Evolutionary conservation across 2,113 vertebrate species (phyloP), one percentile per base, ranked within the genome.

Genomic region (Ceyx margarethae): DNA sequence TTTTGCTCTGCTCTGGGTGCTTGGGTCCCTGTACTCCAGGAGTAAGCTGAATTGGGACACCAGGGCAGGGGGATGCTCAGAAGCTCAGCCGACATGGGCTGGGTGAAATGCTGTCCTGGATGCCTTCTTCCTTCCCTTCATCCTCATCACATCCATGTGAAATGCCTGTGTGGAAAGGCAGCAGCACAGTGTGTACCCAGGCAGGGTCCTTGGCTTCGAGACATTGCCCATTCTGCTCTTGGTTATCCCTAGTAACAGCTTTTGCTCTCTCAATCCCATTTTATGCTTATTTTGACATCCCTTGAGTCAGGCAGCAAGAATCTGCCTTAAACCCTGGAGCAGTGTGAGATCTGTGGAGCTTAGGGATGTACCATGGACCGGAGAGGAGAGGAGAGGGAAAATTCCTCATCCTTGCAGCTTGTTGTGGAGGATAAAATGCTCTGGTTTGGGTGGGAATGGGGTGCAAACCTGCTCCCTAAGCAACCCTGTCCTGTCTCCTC

Each of bases 251-350:
- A 9, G 53, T 28, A 78, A 81, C 43, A 72, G 89, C 87, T 94
- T 61, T 61, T 68, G 89, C 93, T 81, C 78, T 81, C 65, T 14
- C 89, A 95, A 94, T 94, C 94, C 91, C 62, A 57, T 94, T 94
- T 93, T 89, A 46, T 72, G 87, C 93, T 67, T 87, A 68, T 94
- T 96, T 78, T 74, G 45, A 68, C 84, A 75, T 92, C 84, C 87
- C 84, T 92, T 86, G 89, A 95, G 69, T 48, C 69, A 75, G 74
- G 69, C 86, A 75, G 74, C 5, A 43, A 91, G 81, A 91, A 86
- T 81, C 69, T 87, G 94, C 57, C 74, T 92, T 89, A 92, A 93
- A 61, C 45, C 61, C 62, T 4, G 53, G 51, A 89, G 66, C 74
- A 45, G 79, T 2, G 17, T 3, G 66, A 89, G 81, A 79, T 91